Conservation (phyloP, 2,888 invertebrate species). For the Nomada fabriciana region DNA sequence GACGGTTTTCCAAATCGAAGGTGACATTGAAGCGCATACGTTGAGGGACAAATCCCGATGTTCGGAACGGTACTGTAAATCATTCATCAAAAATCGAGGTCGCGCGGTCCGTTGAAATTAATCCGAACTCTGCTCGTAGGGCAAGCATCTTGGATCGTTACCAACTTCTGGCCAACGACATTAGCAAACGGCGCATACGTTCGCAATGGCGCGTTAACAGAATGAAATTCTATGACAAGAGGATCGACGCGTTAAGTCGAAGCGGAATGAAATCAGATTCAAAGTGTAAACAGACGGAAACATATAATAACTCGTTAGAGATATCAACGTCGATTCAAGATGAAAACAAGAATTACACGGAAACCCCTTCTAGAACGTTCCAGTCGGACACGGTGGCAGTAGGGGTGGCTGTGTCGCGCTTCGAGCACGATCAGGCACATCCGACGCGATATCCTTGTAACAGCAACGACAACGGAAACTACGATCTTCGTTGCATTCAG, state of each 20-base stretch:
- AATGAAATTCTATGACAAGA: constrained; percentile 78
- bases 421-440: background rate
- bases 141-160: constrained; percentile 87
- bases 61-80: constrained; percentile 26
- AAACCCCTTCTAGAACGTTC: background rate
- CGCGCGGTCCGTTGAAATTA: background rate
- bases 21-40: constrained; percentile 16
- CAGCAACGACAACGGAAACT: constrained; percentile 57
- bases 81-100: constrained; percentile 57
- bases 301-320: background rate
- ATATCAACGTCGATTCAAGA: constrained; percentile 40
- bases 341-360: constrained; percentile 65
- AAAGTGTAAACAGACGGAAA: background rate
- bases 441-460: constrained; percentile 1
- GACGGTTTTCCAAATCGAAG: constrained; percentile 38
- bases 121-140: constrained; percentile 6
- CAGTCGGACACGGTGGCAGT: background rate
- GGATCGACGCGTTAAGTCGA: constrained; percentile 67
- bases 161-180: constrained; percentile 87
- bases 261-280: background rate
- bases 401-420: background rate
- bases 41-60: constrained; percentile 18
- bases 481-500: constrained; percentile 44
- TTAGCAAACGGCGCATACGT: constrained; percentile 86
- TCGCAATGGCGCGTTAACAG: constrained; percentile 87